A percentile compares a stretch with the other conserved stretches of the same genome.
Conservation (phyloP, 1,140 invertebrate genomes). For the Lerema accius region DNA sequence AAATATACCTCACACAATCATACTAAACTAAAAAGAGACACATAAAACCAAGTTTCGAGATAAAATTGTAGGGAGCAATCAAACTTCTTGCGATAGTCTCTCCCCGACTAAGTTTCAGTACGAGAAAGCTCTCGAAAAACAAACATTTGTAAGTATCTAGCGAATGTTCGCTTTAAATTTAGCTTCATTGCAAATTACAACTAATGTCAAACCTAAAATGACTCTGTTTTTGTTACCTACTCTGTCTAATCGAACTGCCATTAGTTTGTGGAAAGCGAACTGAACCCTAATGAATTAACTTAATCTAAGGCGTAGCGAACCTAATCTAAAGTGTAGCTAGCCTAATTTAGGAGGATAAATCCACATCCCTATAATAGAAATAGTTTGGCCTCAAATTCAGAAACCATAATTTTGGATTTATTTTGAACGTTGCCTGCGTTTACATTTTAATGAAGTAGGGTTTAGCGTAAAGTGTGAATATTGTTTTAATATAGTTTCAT, state of each 20-base stretch:
- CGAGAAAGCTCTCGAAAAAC: conserved; percentile 6
- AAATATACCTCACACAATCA: neutral
- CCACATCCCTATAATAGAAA: conserved; percentile 13
- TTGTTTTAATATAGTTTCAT: neutral
- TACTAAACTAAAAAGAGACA: neutral
- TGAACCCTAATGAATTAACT: conserved; percentile 23
- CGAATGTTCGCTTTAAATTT: neutral
- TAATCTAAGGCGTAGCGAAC: conserved; percentile 18
- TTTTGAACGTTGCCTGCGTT: neutral
- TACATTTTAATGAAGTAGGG: conserved; percentile 12
- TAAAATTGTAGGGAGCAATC: conserved; percentile 16
- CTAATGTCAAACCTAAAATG: conserved; percentile 1
- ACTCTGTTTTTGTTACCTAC: conserved; percentile 19
- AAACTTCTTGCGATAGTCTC: conserved; percentile 8
- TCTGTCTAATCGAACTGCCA: conserved; percentile 19
- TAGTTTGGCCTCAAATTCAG: conserved; percentile 3
- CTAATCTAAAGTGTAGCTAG: conserved; percentile 17
- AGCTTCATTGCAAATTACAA: conserved; percentile 6
- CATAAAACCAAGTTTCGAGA: conserved; percentile 4
- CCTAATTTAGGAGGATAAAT: conserved; percentile 4
- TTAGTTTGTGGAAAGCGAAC: conserved; percentile 22
- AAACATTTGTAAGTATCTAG: too few species aligned
- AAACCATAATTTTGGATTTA: conserved; percentile 9
- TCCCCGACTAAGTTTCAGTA: conserved; percentile 3
- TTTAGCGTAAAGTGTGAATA: neutral